Percentiles rank a stretch among this genome's conserved stretches.
Evolutionary conservation across 2,888 invertebrate species (phyloP).

Genomic region (Laspeyria flexula): DNA sequence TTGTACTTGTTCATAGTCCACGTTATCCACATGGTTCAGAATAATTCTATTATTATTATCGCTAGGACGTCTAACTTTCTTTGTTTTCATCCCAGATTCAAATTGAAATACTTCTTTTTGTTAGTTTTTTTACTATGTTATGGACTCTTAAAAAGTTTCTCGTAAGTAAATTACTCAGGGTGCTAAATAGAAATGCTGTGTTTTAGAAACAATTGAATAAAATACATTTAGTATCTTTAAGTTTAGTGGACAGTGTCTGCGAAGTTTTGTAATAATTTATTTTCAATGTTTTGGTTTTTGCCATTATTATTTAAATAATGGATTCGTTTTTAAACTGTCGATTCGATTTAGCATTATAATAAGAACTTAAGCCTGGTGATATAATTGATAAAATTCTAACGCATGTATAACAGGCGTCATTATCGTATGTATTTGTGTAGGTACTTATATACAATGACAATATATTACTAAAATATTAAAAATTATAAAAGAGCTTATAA

Average conservation of each 20-base stretch:
- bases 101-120: constrained; percentile 27
- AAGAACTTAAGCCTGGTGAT: too few species aligned
- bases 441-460: too few species aligned
- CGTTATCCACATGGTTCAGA: constrained; percentile 25
- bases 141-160: not conserved
- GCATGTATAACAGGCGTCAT: too few species aligned
- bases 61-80: constrained; percentile 25
- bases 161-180: not conserved
- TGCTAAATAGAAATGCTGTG: constrained; percentile 1
- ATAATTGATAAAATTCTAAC: too few species aligned
- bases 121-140: constrained; percentile 7
- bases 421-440: too few species aligned
- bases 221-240: not conserved
- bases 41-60: constrained; percentile 18
- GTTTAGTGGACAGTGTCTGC: not conserved
- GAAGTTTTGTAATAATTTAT: not conserved
- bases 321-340: too few species aligned
- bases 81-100: constrained; percentile 22
- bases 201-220: not conserved
- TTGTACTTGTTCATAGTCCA: constrained; percentile 35
- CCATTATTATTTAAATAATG: too few species aligned
- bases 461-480: too few species aligned
- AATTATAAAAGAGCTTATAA: too few species aligned
- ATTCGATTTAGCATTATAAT: too few species aligned
- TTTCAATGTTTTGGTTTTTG: not conserved